phyloP scores from a whole-genome alignment of 2,888 invertebrate species.

The Selenia dentaria region DNA sequence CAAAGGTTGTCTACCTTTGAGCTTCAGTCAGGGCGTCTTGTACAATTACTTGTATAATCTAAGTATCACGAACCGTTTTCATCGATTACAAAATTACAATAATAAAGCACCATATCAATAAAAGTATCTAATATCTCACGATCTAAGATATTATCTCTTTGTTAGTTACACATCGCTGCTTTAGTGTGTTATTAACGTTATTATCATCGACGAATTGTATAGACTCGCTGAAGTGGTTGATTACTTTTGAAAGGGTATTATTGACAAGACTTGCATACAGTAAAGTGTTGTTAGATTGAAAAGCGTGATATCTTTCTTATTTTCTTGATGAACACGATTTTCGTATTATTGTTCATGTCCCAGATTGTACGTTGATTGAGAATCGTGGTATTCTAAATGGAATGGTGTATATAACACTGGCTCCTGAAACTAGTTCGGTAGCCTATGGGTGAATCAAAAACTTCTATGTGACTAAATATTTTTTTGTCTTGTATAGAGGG shows the following conservation, averaged over 20 bases:
- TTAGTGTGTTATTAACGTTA: slow-evolving; percentile 20
- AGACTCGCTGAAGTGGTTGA: slow-evolving; percentile 25
- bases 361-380: slow-evolving; percentile 1
- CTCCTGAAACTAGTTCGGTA: no score
- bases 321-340: slow-evolving; percentile 10
- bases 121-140: slow-evolving; percentile 41
- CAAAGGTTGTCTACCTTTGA: slow-evolving; percentile 1
- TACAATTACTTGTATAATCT: slow-evolving; percentile 23
- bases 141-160: slow-evolving; percentile 36
- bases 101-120: slow-evolving; percentile 58
- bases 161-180: slow-evolving; percentile 37
- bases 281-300: slow-evolving; percentile 18
- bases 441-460: no score
- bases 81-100: slow-evolving; percentile 51
- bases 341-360: slow-evolving; percentile 6
- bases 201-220: slow-evolving; percentile 14
- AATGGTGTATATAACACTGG: no score
- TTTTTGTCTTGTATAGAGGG: no score
- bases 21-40: no score
- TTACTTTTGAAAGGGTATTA: slow-evolving; percentile 15
- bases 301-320: slow-evolving; percentile 8
- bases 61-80: slow-evolving; percentile 48
- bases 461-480: no score
- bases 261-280: slow-evolving; percentile 9
- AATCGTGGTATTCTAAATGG: background rate